phyloP scores from a whole-genome alignment of 1,140 invertebrate genomes.

The Sminthurides bifidus region DNA sequence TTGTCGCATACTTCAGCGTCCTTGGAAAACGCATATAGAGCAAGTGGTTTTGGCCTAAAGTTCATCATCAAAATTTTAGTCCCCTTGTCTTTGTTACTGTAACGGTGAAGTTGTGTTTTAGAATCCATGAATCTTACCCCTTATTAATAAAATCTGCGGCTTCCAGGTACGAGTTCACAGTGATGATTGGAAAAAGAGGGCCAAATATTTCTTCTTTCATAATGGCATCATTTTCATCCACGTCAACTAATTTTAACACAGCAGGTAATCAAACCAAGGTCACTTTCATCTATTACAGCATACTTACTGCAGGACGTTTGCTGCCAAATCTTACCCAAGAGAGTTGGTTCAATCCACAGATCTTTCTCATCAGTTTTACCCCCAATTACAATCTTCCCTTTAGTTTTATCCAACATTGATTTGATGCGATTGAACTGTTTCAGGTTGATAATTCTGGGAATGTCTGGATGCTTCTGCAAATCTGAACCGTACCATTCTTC shows the following conservation, averaged over 20 bases:
- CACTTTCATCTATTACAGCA: not conserved
- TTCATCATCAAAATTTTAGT: no score
- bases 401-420: constrained; percentile 10
- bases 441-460: constrained; percentile 29
- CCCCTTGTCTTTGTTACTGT: no score
- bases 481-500: constrained; percentile 45
- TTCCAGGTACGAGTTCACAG: constrained; percentile 57
- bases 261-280: not conserved
- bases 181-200: constrained; percentile 22
- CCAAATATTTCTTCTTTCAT: constrained; percentile 26
- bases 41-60: constrained; percentile 53
- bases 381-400: constrained; percentile 37
- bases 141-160: constrained; percentile 76
- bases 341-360: constrained; percentile 41
- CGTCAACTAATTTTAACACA: constrained; percentile 1
- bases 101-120: no score
- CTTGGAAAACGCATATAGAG: constrained; percentile 73
- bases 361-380: constrained; percentile 39
- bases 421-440: constrained; percentile 17
- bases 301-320: not conserved
- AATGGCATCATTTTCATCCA: constrained; percentile 13
- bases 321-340: constrained; percentile 37
- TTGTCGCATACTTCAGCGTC: constrained; percentile 57
- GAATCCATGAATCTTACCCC: constrained; percentile 40
- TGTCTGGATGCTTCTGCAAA: constrained; percentile 39